Conservation (phyloP, 1,140 invertebrate genomes). For the Drosophila bocki region DNA sequence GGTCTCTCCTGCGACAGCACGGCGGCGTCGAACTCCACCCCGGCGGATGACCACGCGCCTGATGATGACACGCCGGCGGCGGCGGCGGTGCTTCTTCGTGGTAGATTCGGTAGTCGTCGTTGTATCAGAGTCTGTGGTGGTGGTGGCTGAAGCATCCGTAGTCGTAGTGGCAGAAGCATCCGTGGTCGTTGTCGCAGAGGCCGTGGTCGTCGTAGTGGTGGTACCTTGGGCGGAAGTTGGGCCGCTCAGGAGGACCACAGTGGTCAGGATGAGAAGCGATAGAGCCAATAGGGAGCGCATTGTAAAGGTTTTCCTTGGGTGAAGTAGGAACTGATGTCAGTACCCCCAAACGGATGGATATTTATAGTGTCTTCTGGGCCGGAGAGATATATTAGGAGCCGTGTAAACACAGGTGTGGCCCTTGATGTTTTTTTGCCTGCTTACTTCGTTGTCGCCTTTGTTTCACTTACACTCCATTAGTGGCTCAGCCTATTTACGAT, state of each 20-base stretch:
- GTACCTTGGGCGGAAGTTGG: neutral
- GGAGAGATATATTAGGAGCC: no score
- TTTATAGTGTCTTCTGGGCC: slow-evolving; percentile 17
- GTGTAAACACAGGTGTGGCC: slow-evolving; percentile 26
- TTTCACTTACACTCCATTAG: slow-evolving; percentile 12
- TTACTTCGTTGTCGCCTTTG: neutral
- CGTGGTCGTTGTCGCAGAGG: slow-evolving; percentile 8
- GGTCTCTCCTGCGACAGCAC: neutral
- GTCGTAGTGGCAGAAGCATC: slow-evolving; percentile 10
- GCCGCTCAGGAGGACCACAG: slow-evolving; percentile 12
- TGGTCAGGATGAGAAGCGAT: slow-evolving; percentile 11
- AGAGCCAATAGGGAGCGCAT: slow-evolving; percentile 21
- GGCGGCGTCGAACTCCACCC: neutral
- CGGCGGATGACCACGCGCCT: slow-evolving; percentile 25
- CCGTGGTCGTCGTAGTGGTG: neutral
- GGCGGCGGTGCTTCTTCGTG: slow-evolving; percentile 5
- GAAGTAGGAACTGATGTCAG: neutral
- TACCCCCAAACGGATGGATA: neutral
- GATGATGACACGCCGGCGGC: slow-evolving; percentile 36
- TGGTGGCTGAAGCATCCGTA: slow-evolving; percentile 10
- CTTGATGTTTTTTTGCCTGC: slow-evolving; percentile 4
- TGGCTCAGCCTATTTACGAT: slow-evolving; percentile 1
- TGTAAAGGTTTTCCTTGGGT: neutral
- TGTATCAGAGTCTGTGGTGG: slow-evolving; percentile 8
- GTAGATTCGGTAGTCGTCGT: neutral